A percentile compares a stretch with the other conserved stretches of the same genome.
Conservation (phyloP, 2,888 invertebrate genomes). For the Hipparchia semele region DNA sequence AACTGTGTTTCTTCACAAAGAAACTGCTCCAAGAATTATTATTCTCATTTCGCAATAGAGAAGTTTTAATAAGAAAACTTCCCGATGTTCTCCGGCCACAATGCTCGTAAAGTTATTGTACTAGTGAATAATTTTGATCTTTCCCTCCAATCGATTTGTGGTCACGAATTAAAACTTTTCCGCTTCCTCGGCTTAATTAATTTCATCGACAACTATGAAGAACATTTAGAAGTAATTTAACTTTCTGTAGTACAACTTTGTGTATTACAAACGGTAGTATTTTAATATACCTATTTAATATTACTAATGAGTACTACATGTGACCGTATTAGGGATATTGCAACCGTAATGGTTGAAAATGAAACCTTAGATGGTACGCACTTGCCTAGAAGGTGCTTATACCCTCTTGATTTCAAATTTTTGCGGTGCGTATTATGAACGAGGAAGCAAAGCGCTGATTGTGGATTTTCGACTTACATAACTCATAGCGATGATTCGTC, state of each 20-base stretch:
- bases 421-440: too few relatives aligned
- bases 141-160: constrained; percentile 54
- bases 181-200: constrained; percentile 38
- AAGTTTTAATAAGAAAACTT: constrained; percentile 83
- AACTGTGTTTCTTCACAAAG: constrained; percentile 54
- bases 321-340: too few relatives aligned
- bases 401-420: too few relatives aligned
- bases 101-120: constrained; percentile 71
- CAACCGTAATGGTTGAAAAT: too few relatives aligned
- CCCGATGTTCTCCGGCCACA: constrained; percentile 72
- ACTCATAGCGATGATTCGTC: too few relatives aligned
- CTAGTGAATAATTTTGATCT: constrained; percentile 72
- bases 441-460: too few relatives aligned
- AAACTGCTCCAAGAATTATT: constrained; percentile 78
- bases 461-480: too few relatives aligned
- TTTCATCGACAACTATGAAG: constrained; percentile 32
- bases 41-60: constrained; percentile 78
- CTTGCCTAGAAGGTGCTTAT: too few relatives aligned
- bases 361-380: too few relatives aligned
- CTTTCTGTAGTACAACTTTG: constrained; percentile 10
- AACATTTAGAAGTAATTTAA: constrained; percentile 33
- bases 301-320: too few relatives aligned
- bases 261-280: not conserved
- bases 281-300: too few relatives aligned
- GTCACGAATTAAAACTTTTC: constrained; percentile 42